Base-by-base conservation (phyloP, 2,888 invertebrate species). In the Rotaria macrura region DNA sequence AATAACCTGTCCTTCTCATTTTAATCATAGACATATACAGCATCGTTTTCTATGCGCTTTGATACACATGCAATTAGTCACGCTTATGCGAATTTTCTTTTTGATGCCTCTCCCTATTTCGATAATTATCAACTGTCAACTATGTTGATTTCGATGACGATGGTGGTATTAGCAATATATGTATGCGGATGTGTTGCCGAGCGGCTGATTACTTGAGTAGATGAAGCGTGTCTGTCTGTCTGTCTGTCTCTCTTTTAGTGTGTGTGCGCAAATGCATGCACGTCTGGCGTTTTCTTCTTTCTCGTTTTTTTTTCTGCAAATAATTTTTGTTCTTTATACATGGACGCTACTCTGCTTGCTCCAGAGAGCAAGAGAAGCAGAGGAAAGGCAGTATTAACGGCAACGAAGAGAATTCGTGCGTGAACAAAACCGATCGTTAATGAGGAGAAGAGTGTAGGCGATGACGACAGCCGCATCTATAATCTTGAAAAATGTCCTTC, bases 381-480 rank as follows among this genome's bases (percentile, higher is more conserved):
- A 65, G 65, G 65, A 65, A 65, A 65, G 65, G 65, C 65, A 65
- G 34, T 65, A 65, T 20, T 65, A 34, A 65, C 65, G 65, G 34
- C 65, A 65, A 65, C 65, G 79, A 79, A 79, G 79, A 79, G 79
- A 79, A 79, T 43, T 79, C 79, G 79, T 79, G 79, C 79, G 79
- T 79, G 79, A 79, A 79, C 79, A 79, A 79, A 65, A 79, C 43
- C 79, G 79, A 79, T 79, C 79, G 79, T 79, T 79, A 79, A 79
- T 79, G 79, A 79, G 79, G 14, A 65, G 65, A 52, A 23, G 52
- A 65, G 65, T 34, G 65, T 65, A 29, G 65, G 65, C 65, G 65
- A 79, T 43, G 43, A 43, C 79, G 40, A 79, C 79, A 43, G 79
- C 79, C 65, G 65, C 65, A 65, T 65, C 65, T 65, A 65, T 65